Conservation (phyloP, 2,888 invertebrate species). For the Mesorhabditis sp. region DNA sequence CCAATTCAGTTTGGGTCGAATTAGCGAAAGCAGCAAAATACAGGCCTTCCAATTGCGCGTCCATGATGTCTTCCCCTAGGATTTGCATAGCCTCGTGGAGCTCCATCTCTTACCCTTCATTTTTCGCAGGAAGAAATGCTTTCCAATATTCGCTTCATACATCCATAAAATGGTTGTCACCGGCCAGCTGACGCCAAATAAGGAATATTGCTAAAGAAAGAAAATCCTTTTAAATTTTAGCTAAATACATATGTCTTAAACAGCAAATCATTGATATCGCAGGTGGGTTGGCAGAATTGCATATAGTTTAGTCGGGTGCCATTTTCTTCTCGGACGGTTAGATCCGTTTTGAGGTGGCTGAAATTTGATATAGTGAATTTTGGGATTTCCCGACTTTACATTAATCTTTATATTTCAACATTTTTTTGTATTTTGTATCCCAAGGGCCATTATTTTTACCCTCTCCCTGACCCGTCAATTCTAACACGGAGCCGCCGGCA, state of each 20-base stretch:
- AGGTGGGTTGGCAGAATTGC: conserved; percentile 33
- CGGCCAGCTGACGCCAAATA: conserved; percentile 28
- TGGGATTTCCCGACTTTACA: conserved; percentile 14
- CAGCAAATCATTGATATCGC: conserved; percentile 34
- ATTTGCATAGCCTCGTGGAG: background rate
- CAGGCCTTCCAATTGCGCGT: conserved; percentile 28
- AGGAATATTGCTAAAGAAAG: conserved; percentile 8
- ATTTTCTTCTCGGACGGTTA: conserved; percentile 12
- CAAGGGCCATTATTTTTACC: no score
- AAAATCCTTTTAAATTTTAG: background rate
- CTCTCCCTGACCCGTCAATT: no score
- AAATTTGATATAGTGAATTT: conserved; percentile 11
- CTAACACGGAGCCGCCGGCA: no score
- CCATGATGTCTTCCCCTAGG: conserved; percentile 15
- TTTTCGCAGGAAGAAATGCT: conserved; percentile 30
- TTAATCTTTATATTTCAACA: no score
- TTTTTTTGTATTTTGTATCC: no score
- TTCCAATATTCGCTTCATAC: conserved; percentile 42
- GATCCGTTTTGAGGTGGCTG: conserved; percentile 9
- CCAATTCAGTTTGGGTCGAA: conserved; percentile 21
- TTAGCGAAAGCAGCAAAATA: conserved; percentile 41
- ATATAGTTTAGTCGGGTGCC: conserved; percentile 25
- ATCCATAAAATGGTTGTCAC: conserved; percentile 19
- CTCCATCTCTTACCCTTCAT: conserved; percentile 3
- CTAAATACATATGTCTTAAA: conserved; percentile 30